A percentile compares a stretch with the other conserved stretches of the same genome.
Conservation (phyloP, 2,888 invertebrate species). For the Ypsolopha sequella region DNA sequence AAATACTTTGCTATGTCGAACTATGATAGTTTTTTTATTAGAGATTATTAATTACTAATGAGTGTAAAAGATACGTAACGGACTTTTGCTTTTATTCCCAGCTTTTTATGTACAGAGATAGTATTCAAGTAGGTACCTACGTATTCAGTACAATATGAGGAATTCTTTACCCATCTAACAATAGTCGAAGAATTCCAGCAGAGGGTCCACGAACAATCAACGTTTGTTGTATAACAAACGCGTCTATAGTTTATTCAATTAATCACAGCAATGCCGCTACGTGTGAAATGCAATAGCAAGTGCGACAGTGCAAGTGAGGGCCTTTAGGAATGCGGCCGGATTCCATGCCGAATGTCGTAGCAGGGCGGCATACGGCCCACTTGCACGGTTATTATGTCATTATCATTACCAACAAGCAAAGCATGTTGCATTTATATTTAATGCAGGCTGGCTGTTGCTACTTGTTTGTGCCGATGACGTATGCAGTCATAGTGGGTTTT, state of each 20-base stretch:
- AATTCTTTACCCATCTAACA: no score
- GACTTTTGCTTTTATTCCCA: no score
- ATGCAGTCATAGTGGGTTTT: neutral
- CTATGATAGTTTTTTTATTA: no score
- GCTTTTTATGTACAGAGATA: no score
- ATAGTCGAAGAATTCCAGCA: no score
- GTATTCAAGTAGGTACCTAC: no score
- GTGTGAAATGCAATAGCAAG: conserved; percentile 28
- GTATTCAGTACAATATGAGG: no score
- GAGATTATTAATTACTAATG: no score
- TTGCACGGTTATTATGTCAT: conserved; percentile 52
- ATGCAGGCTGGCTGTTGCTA: neutral
- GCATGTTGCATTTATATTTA: conserved; percentile 2
- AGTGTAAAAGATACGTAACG: no score
- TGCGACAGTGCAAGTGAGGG: conserved; percentile 44
- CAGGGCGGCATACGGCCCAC: conserved; percentile 39
- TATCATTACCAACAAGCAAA: conserved; percentile 21
- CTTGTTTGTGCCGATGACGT: conserved; percentile 1
- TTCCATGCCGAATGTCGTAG: conserved; percentile 53
- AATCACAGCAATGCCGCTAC: conserved; percentile 16
- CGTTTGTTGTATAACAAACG: neutral
- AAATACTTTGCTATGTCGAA: no score
- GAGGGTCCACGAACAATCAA: neutral
- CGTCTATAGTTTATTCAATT: neutral
- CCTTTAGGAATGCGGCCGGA: conserved; percentile 61